phyloP scores from a whole-genome alignment of 2,797 vertebrate species.

The Gymnoscopelus braueri region DNA sequence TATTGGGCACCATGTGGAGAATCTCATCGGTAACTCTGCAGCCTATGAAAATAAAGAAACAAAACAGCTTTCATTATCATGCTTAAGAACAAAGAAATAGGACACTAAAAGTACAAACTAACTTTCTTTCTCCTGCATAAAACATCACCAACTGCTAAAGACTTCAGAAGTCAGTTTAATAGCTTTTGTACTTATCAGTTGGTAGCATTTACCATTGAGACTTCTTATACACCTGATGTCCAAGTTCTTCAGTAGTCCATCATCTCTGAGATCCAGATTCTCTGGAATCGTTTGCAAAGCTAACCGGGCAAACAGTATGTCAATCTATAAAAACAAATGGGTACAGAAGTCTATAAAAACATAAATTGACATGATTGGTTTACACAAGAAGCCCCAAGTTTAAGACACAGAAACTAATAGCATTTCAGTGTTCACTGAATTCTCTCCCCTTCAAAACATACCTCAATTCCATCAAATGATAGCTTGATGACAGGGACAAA shows the following conservation, averaged over 20 bases:
- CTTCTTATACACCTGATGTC: slow-evolving; percentile 90
- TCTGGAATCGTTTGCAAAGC: slow-evolving; percentile 87
- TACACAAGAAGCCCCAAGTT: background rate
- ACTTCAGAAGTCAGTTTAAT: background rate
- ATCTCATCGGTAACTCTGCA: slow-evolving; percentile 93
- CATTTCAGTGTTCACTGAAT: background rate
- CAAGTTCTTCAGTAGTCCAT: slow-evolving; percentile 86
- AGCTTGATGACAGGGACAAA: slow-evolving; percentile 93
- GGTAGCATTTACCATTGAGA: slow-evolving; percentile 83
- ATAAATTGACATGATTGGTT: background rate
- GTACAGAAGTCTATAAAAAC: background rate
- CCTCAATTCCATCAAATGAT: slow-evolving; percentile 90
- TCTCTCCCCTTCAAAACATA: slow-evolving; percentile 54
- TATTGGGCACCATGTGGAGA: slow-evolving; percentile 89
- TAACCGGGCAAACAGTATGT: slow-evolving; percentile 90
- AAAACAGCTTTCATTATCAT: background rate
- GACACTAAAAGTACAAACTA: background rate
- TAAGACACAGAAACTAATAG: background rate
- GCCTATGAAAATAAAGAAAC: slow-evolving; percentile 70
- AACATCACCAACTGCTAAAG: background rate
- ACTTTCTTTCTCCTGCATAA: background rate
- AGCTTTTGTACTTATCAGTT: background rate
- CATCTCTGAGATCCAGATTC: slow-evolving; percentile 87
- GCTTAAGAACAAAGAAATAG: background rate
- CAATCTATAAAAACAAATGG: slow-evolving; percentile 78